Percentiles rank a stretch among this genome's conserved stretches.
Conservation (phyloP, 2,797 vertebrate genomes). For the Sebastes melanostomus region DNA sequence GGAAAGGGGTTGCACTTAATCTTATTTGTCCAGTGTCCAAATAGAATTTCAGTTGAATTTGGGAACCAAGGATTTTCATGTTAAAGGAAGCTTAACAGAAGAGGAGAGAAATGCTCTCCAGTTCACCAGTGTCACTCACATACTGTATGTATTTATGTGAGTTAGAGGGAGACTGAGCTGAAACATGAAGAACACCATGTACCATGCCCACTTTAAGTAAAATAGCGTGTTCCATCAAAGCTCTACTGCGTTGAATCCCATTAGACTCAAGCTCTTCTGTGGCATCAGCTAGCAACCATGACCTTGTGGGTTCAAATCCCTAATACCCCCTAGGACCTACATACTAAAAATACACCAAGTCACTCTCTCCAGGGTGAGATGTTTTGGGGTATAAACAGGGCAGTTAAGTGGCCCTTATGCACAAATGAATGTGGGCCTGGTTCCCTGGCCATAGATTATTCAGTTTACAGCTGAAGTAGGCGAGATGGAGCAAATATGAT, state of each 20-base stretch:
- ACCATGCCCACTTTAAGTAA: conserved; percentile 26
- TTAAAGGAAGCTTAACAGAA: not conserved
- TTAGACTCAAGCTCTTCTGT: conserved; percentile 42
- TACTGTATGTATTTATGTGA: not conserved
- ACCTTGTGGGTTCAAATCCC: conserved; percentile 57
- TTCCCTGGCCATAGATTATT: conserved; percentile 21
- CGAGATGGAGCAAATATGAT: no score
- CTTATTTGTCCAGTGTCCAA: conserved; percentile 1
- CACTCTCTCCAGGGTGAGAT: conserved; percentile 26
- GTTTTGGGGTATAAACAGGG: conserved; percentile 36
- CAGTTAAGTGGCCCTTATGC: conserved; percentile 25
- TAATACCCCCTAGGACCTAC: conserved; percentile 27
- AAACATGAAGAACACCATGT: conserved; percentile 5
- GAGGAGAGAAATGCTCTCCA: not conserved
- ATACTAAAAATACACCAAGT: conserved; percentile 58
- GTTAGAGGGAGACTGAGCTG: not conserved
- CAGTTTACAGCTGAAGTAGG: not conserved
- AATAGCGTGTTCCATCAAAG: conserved; percentile 46
- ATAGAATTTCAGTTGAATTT: conserved; percentile 1
- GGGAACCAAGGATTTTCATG: not conserved
- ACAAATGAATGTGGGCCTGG: not conserved
- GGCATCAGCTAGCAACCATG: conserved; percentile 45
- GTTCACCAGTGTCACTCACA: not conserved
- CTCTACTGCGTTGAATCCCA: conserved; percentile 27
- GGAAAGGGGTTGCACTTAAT: not conserved